A percentile compares a stretch with the other conserved stretches of the same genome.
Evolutionary conservation across 1,140 invertebrate species (phyloP).

Genomic region (Aphelinus atriplicis): DNA sequence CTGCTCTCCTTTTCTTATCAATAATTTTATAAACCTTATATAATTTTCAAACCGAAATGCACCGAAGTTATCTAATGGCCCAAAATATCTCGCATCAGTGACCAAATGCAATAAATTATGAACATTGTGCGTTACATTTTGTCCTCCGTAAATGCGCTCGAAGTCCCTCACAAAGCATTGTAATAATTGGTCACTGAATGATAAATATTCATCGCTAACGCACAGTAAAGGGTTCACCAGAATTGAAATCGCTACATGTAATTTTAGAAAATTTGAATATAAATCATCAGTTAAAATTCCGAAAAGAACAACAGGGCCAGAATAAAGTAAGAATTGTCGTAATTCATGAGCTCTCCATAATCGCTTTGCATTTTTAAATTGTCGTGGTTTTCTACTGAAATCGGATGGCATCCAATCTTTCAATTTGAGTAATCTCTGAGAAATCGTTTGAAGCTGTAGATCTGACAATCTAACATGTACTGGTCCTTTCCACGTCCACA

Average conservation of each 20-base stretch:
- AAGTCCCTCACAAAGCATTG: constrained; percentile 4
- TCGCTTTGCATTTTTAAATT: constrained; percentile 50
- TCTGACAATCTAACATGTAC: constrained; percentile 3
- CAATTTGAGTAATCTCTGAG: constrained; percentile 1
- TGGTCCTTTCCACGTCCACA: constrained; percentile 49
- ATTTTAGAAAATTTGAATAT: constrained; percentile 34
- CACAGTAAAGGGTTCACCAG: constrained; percentile 33
- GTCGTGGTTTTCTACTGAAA: constrained; percentile 58
- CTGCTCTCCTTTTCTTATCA: constrained; percentile 8
- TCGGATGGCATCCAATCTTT: constrained; percentile 49
- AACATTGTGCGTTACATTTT: constrained; percentile 22
- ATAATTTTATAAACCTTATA: constrained; percentile 9
- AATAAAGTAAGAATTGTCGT: constrained; percentile 61
- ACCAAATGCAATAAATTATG: constrained; percentile 1
- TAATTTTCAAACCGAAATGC: constrained; percentile 28
- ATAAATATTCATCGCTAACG: background rate
- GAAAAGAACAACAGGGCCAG: constrained; percentile 27
- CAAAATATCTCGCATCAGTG: constrained; percentile 13
- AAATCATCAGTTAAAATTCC: constrained; percentile 6
- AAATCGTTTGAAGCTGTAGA: constrained; percentile 18
- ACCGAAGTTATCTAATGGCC: constrained; percentile 19
- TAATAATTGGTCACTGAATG: constrained; percentile 13
- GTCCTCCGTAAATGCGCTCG: constrained; percentile 2
- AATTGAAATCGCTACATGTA: constrained; percentile 39
- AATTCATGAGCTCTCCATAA: constrained; percentile 65